phyloP scores from a whole-genome alignment of 2,113 vertebrate species.

The Xerus inauris region DNA sequence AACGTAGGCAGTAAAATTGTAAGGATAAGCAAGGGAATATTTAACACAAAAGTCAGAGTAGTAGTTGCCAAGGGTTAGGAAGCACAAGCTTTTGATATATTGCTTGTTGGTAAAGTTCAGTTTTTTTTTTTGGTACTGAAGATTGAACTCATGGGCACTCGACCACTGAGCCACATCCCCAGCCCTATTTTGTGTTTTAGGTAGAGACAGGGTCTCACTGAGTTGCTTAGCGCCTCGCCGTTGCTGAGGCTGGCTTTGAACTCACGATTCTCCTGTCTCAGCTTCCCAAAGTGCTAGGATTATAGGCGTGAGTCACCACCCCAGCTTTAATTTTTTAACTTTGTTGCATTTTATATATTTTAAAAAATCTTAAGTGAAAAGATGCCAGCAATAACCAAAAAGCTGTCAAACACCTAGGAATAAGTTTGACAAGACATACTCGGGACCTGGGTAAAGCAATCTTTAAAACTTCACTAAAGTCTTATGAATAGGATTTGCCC shows the following conservation, averaged over 20 bases:
- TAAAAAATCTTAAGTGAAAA: background rate
- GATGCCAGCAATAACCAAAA: background rate
- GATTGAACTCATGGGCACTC: no score
- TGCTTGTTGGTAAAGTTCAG: background rate
- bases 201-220: no score
- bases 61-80: background rate
- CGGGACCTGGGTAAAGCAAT: background rate
- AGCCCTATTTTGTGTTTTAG: no score
- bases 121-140: no score
- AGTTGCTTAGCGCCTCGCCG: no score
- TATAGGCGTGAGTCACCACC: no score
- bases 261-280: no score
- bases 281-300: no score
- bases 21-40: background rate
- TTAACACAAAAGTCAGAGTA: background rate
- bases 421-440: constrained; percentile 20
- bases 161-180: no score
- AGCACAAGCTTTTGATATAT: background rate
- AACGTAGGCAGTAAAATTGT: background rate
- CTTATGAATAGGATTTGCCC: background rate
- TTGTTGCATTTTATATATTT: background rate
- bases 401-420: background rate
- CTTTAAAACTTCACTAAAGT: constrained; percentile 13
- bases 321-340: constrained; percentile 17
- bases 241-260: no score